phyloP scores from a whole-genome alignment of 2,888 invertebrate genomes.

The Apamea epomidion region DNA sequence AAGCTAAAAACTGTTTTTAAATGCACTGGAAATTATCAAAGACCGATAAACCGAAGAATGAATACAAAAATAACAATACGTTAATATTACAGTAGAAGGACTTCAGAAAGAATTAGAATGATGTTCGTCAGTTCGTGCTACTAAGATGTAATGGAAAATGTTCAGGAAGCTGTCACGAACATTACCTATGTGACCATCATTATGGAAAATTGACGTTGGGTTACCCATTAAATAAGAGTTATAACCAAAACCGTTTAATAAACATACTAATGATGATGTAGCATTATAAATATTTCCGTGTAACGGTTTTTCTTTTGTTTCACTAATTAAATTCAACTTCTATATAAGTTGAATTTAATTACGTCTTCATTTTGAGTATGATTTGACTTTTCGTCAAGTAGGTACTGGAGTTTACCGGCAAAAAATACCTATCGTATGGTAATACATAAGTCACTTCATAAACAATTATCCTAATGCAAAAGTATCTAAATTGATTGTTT shows the following conservation, averaged over 20 bases:
- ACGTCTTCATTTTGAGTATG: not conserved
- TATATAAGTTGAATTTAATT: not conserved
- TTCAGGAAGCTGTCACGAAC: constrained; percentile 26
- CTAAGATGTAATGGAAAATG: constrained; percentile 47
- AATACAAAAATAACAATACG: constrained; percentile 7
- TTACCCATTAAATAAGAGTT: constrained; percentile 25
- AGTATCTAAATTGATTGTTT: not conserved
- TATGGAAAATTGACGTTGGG: constrained; percentile 38
- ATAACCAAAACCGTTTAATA: constrained; percentile 7
- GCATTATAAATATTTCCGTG: not conserved
- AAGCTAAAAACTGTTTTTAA: not conserved
- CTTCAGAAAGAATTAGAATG: constrained; percentile 16
- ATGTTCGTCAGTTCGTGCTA: constrained; percentile 38
- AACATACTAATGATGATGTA: constrained; percentile 6
- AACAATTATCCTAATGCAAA: not conserved
- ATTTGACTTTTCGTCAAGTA: not conserved
- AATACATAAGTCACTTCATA: not conserved
- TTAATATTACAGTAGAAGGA: constrained; percentile 4
- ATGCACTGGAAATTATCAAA: not conserved
- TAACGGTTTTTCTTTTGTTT: constrained; percentile 8
- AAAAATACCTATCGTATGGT: not conserved
- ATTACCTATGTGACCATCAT: constrained; percentile 35
- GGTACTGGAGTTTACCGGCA: not conserved
- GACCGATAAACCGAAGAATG: not conserved
- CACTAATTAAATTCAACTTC: not conserved